Evolutionary conservation across 2,113 vertebrate species (phyloP).

Genomic region (human): DNA sequence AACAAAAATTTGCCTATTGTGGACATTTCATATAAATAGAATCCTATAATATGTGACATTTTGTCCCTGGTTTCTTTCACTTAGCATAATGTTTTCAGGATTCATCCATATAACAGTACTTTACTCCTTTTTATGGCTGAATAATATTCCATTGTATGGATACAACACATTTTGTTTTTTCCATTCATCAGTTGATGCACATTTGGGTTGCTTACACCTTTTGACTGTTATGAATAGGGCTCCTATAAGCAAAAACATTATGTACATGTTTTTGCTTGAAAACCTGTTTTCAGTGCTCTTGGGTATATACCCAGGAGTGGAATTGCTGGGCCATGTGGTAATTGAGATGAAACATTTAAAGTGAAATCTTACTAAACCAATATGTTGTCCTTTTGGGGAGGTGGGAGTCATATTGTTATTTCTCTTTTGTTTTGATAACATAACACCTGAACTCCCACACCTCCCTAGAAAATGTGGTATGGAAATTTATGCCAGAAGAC

Average conservation of each 20-base stretch:
- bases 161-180: background rate
- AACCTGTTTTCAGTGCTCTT: background rate
- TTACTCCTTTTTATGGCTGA: conserved; percentile 19
- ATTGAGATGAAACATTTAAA: conserved; percentile 28
- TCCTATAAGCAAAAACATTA: conserved; percentile 19
- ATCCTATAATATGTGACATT: conserved; percentile 9
- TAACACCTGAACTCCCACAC: background rate
- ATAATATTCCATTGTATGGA: conserved; percentile 18
- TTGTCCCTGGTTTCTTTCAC: conserved; percentile 7
- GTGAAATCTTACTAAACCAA: conserved; percentile 35
- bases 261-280: conserved; percentile 23
- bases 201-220: background rate
- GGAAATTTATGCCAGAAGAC: background rate
- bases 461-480: conserved; percentile 26
- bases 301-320: background rate
- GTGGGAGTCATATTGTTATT: background rate
- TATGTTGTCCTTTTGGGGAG: background rate
- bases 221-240: background rate
- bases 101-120: background rate
- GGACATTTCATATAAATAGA: conserved; percentile 29
- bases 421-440: conserved; percentile 49
- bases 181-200: background rate
- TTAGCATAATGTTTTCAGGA: conserved; percentile 21
- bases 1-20: background rate
- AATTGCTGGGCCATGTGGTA: background rate